Conservation (phyloP, 2,797 vertebrate species). For the Gymnothorax javanicus region DNA sequence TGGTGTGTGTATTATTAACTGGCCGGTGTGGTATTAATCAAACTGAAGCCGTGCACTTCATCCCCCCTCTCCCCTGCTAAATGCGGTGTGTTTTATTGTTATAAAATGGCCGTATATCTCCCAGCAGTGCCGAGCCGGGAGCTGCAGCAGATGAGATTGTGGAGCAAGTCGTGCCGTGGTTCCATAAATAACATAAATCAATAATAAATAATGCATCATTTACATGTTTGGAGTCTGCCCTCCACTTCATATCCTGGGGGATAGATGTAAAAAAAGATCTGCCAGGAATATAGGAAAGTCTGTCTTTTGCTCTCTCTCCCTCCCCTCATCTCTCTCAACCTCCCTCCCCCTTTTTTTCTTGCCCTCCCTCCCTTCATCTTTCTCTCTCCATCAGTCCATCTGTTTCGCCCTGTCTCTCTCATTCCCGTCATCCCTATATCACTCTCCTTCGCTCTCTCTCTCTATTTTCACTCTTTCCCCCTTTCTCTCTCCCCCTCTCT, state of each 20-base stretch:
- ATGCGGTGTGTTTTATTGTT: slow-evolving; percentile 34
- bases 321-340: too few relatives aligned
- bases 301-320: not conserved
- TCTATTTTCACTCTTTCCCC: too few relatives aligned
- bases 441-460: too few relatives aligned
- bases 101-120: slow-evolving; percentile 35
- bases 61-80: not conserved
- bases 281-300: slow-evolving; percentile 46
- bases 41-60: slow-evolving; percentile 18
- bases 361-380: too few relatives aligned
- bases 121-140: slow-evolving; percentile 1
- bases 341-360: too few relatives aligned
- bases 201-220: slow-evolving; percentile 74
- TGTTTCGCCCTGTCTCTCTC: too few relatives aligned
- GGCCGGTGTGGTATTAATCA: slow-evolving; percentile 41
- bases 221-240: slow-evolving; percentile 69
- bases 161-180: slow-evolving; percentile 37
- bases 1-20: slow-evolving; percentile 35
- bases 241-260: slow-evolving; percentile 56
- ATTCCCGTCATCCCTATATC: too few relatives aligned
- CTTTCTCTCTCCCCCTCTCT: too few relatives aligned
- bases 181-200: slow-evolving; percentile 79
- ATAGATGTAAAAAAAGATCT: slow-evolving; percentile 43
- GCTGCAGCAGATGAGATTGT: not conserved
- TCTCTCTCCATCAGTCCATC: too few relatives aligned